Evolutionary conservation across 2,797 vertebrate species (phyloP), one percentile per base, ranked within the genome.

Genomic region (Danionella dracula): DNA sequence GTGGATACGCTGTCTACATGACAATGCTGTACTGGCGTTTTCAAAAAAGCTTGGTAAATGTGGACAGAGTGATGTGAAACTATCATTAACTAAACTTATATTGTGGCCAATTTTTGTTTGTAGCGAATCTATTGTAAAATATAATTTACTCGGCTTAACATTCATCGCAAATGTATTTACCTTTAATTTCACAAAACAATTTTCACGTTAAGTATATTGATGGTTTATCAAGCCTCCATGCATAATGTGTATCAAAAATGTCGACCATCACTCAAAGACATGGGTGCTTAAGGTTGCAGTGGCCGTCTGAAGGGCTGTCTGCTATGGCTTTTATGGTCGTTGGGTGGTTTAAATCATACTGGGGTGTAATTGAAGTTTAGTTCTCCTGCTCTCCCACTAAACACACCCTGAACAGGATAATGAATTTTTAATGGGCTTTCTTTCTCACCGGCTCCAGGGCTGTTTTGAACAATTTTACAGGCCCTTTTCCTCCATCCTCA

Each of bases 401-500:
- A 81, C 72, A 76, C 79, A 55, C 79, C 82, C 78, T 66, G 76
- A 83, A 84, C 76, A 74, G 79, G 76, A 80, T 76, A 83, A 82
- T 86, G 85, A 83, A 79, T 81, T 82, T 81, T 78, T 82, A 79
- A 83, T 79, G 70, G 77, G 69, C 63, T 75, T 73, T 67, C 61
- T 69, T 69, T 71, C 37, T 66, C 40, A 42, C 63, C 71, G 71
- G 69, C 79, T 79, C 74, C 48, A 71, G 73, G 64, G 70, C 76
- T 75, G 78, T 83, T 85, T 80, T 83, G 79, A 84, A 86, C 75
- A 72, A 82, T 89, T 87, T 86, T 84, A 76, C 55, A 83, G 74
- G 76, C 78, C 77, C 71, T 77, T 84, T 77, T 78, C 69, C 62
- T 72, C 60, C 61, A 79, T 31, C 32, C 79, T 76, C 78, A 74